These are phyloP conservation scores for Seira ritae DNA, from an alignment of 2,888 invertebrate genomes.

Conservation along the genomic window DNA sequence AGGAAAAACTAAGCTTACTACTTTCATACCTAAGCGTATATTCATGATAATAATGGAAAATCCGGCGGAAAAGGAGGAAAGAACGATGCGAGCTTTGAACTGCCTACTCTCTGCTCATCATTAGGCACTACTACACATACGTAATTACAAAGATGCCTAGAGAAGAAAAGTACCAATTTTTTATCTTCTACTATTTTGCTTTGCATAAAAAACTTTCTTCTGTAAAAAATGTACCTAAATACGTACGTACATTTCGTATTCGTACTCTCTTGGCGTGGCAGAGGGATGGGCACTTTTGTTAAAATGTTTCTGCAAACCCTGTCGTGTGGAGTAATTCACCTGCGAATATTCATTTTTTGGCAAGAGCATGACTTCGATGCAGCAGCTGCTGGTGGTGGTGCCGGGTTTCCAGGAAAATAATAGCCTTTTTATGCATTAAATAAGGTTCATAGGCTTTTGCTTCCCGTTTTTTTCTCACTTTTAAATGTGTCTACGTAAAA, in stretches of 20 bases:
- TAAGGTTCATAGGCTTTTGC: not conserved
- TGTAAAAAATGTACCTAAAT: not conserved
- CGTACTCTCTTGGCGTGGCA: too few relatives aligned
- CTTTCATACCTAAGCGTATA: too few relatives aligned
- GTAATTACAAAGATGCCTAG: not conserved
- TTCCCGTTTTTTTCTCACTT: not conserved
- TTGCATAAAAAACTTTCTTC: not conserved
- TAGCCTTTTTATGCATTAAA: not conserved
- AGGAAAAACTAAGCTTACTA: too few relatives aligned
- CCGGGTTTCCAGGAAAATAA: not conserved
- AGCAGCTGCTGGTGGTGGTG: not conserved
- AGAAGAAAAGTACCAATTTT: too few relatives aligned
- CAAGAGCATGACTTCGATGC: not conserved
- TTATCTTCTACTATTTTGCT: not conserved
- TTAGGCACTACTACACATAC: not conserved
- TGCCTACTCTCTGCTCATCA: not conserved
- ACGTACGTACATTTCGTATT: too few relatives aligned
- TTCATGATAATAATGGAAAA: conserved; percentile 27
- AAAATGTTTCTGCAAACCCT: not conserved
- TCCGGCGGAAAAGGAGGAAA: conserved; percentile 21
- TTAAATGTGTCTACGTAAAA: not conserved
- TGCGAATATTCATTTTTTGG: conserved; percentile 54
- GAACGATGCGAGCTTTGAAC: not conserved
- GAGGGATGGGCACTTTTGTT: not conserved
- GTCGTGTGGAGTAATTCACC: conserved; percentile 33